phyloP scores from a whole-genome alignment of 2,797 vertebrate genomes.

The Manis crassicaudata region DNA sequence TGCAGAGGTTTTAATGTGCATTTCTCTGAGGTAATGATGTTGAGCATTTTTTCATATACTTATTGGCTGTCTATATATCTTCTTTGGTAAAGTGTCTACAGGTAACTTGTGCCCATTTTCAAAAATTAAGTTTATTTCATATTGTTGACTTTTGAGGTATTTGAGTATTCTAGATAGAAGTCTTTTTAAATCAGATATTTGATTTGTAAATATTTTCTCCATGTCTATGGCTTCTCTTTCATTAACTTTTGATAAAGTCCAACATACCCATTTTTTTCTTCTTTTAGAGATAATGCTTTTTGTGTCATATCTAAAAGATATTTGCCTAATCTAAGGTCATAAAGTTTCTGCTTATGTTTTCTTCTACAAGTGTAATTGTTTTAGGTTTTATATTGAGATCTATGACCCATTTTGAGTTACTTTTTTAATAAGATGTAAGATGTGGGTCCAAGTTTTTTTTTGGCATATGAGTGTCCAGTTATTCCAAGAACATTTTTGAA shows the following conservation, averaged over 20 bases:
- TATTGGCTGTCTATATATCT: background rate
- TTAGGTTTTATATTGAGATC: slow-evolving; percentile 1
- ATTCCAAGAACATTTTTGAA: background rate
- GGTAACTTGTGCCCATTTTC: background rate
- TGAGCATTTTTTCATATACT: background rate
- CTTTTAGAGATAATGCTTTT: background rate
- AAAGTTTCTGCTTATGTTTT: background rate
- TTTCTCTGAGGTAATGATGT: background rate
- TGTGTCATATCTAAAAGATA: background rate
- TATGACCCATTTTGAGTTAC: background rate
- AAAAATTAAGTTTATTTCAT: background rate
- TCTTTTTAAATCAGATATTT: background rate
- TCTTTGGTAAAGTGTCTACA: background rate
- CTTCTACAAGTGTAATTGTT: background rate
- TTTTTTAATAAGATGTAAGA: background rate
- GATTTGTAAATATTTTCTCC: background rate
- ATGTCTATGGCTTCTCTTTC: background rate
- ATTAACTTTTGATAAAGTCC: background rate
- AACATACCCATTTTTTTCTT: background rate
- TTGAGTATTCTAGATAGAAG: background rate
- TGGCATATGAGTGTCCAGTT: background rate
- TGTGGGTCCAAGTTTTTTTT: background rate
- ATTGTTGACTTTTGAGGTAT: slow-evolving; percentile 25
- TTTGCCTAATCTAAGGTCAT: background rate
- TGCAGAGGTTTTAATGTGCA: background rate